These are phyloP conservation scores for Oplegnathus fasciatus DNA, from an alignment of 2,113 vertebrate species.

Conservation along the genomic window DNA sequence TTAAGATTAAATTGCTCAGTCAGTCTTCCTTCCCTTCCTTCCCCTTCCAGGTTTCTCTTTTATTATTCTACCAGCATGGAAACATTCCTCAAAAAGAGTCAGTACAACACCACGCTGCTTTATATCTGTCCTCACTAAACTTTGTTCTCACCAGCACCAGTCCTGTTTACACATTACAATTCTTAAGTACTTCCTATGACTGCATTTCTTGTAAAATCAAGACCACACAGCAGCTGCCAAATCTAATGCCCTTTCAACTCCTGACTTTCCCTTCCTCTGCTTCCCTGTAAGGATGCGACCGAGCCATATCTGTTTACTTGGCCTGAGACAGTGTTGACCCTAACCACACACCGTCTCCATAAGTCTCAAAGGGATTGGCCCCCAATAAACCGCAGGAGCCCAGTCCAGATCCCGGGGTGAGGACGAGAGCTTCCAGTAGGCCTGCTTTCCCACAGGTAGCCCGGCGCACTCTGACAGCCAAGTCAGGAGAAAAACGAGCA, in stretches of 20 bases:
- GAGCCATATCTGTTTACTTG: slow-evolving; percentile 68
- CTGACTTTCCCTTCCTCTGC: slow-evolving; percentile 46
- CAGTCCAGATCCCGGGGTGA: slow-evolving; percentile 50
- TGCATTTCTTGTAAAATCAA: slow-evolving; percentile 70
- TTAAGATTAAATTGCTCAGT: slow-evolving; percentile 33
- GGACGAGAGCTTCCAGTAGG: slow-evolving; percentile 60
- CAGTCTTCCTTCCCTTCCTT: slow-evolving; percentile 41
- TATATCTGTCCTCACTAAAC: slow-evolving; percentile 54
- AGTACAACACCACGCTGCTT: slow-evolving; percentile 42
- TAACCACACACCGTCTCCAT: slow-evolving; percentile 52
- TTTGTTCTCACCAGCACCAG: slow-evolving; percentile 53
- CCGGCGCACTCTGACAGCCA: slow-evolving; percentile 50
- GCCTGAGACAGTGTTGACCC: slow-evolving; percentile 71
- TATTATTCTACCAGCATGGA: slow-evolving; percentile 48
- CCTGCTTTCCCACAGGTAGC: slow-evolving; percentile 80
- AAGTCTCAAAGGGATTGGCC: slow-evolving; percentile 64
- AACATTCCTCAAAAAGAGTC: slow-evolving; percentile 56
- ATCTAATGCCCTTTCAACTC: slow-evolving; percentile 37
- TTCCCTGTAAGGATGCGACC: slow-evolving; percentile 43
- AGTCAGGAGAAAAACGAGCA: slow-evolving; percentile 69
- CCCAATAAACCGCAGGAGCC: slow-evolving; percentile 71
- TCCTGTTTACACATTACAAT: slow-evolving; percentile 71
- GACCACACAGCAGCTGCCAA: slow-evolving; percentile 71
- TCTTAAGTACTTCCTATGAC: slow-evolving; percentile 72
- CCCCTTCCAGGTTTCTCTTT: slow-evolving; percentile 32